A percentile compares a stretch with the other conserved stretches of the same genome.
These are phyloP conservation scores for Epicauta chinensis DNA, from an alignment of 1,140 invertebrate genomes.

Conservation along the genomic window DNA sequence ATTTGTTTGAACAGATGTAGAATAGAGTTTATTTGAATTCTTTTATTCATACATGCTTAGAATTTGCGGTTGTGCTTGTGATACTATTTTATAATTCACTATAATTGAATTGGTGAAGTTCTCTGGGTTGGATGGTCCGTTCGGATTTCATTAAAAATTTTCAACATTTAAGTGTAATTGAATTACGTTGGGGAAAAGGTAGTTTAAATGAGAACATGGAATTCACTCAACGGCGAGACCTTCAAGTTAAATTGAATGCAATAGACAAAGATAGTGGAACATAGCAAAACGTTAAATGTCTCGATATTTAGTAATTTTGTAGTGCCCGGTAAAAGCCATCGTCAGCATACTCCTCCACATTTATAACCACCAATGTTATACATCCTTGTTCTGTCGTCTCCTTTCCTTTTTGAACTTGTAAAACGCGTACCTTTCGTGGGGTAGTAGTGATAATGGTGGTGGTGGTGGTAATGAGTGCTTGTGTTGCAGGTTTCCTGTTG, in stretches of 20 bases:
- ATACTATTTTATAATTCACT: too few species aligned
- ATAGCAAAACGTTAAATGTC: slow-evolving; percentile 12
- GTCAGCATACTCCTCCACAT: slow-evolving; percentile 3
- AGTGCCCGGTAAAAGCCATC: slow-evolving; percentile 17
- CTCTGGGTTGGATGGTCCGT: not conserved
- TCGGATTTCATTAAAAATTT: slow-evolving; percentile 6
- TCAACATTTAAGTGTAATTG: slow-evolving; percentile 4
- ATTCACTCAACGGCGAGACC: not conserved
- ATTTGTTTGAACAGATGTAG: too few species aligned
- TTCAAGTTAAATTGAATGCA: too few species aligned
- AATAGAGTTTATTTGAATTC: too few species aligned
- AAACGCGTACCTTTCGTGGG: too few species aligned
- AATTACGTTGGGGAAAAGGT: slow-evolving; percentile 4
- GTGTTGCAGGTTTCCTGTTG: slow-evolving; percentile 33
- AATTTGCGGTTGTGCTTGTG: too few species aligned
- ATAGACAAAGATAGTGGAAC: too few species aligned
- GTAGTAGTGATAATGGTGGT: not conserved
- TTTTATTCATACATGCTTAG: too few species aligned
- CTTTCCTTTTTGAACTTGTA: too few species aligned
- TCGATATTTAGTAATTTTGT: slow-evolving; percentile 17
- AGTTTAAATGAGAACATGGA: slow-evolving; percentile 7
- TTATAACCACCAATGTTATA: not conserved
- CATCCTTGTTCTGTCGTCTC: not conserved
- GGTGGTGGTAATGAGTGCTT: slow-evolving; percentile 32
- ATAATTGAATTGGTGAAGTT: too few species aligned